Evolutionary conservation across 2,888 invertebrate species (phyloP).

Genomic region (Parochlus steinenii): DNA sequence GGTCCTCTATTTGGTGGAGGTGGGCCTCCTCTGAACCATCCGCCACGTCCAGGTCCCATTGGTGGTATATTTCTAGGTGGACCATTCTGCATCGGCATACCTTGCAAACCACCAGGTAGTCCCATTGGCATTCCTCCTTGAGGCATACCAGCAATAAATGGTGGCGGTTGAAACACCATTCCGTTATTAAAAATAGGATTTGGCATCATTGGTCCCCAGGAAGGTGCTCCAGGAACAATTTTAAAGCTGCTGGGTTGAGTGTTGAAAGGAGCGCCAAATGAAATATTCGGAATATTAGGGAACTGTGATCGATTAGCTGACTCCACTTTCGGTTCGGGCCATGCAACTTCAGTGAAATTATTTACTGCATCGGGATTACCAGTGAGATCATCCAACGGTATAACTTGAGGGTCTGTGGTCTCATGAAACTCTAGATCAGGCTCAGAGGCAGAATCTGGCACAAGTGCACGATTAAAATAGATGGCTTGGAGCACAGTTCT

Average conservation of each 20-base stretch:
- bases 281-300: slow-evolving; percentile 32
- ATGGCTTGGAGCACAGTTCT: slow-evolving; percentile 65
- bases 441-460: slow-evolving; percentile 76
- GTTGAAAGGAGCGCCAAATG: slow-evolving; percentile 28
- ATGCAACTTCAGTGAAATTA: slow-evolving; percentile 57
- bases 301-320: slow-evolving; percentile 35
- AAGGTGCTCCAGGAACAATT: slow-evolving; percentile 13
- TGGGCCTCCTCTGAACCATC: slow-evolving; percentile 31
- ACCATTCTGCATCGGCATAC: slow-evolving; percentile 21
- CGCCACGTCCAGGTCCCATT: slow-evolving; percentile 32
- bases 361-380: slow-evolving; percentile 66
- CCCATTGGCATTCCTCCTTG: slow-evolving; percentile 20
- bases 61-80: slow-evolving; percentile 18
- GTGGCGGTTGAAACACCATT: slow-evolving; percentile 20
- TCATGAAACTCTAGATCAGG: slow-evolving; percentile 69
- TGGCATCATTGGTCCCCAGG: slow-evolving; percentile 19
- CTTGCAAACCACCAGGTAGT: slow-evolving; percentile 23
- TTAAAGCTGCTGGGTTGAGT: slow-evolving; percentile 22
- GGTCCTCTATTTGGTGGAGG: slow-evolving; percentile 21
- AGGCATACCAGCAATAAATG: slow-evolving; percentile 18
- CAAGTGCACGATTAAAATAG: slow-evolving; percentile 63
- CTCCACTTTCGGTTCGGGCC: slow-evolving; percentile 71
- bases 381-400: slow-evolving; percentile 78
- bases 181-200: slow-evolving; percentile 11
- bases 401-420: slow-evolving; percentile 59